phyloP scores from a whole-genome alignment of 2,797 vertebrate species.

The Luscinia megarhynchos region DNA sequence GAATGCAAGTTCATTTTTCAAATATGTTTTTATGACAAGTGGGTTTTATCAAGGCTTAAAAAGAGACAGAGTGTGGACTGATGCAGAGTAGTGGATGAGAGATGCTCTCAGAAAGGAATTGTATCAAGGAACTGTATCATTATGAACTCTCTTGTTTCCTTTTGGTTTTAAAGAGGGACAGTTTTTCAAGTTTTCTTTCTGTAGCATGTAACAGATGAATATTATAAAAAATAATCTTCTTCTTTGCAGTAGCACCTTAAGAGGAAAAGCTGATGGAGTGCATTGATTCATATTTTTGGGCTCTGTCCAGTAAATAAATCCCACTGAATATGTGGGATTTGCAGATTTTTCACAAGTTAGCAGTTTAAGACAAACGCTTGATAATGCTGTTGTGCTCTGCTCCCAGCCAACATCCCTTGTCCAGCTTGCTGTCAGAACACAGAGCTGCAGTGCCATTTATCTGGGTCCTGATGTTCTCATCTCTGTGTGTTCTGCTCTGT shows the following conservation, averaged over 20 bases:
- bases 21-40: neutral
- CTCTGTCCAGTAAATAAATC: neutral
- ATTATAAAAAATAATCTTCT: neutral
- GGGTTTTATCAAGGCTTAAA: neutral
- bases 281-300: neutral
- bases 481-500: neutral
- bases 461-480: neutral
- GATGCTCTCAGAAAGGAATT: neutral
- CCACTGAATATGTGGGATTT: neutral
- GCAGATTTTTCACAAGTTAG: neutral
- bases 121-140: neutral
- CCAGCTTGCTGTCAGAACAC: rapidly evolving
- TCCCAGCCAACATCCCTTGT: rapidly evolving
- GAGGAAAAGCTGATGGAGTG: neutral
- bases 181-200: neutral
- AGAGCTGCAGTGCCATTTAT: neutral
- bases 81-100: neutral
- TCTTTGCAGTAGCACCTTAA: neutral
- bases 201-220: neutral
- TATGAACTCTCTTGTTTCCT: neutral
- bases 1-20: neutral
- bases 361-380: neutral
- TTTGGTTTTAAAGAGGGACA: neutral
- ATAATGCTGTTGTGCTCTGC: neutral
- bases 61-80: neutral